These are phyloP conservation scores for Folsomia candida DNA, from an alignment of 2,888 invertebrate genomes.

Conservation along the genomic window DNA sequence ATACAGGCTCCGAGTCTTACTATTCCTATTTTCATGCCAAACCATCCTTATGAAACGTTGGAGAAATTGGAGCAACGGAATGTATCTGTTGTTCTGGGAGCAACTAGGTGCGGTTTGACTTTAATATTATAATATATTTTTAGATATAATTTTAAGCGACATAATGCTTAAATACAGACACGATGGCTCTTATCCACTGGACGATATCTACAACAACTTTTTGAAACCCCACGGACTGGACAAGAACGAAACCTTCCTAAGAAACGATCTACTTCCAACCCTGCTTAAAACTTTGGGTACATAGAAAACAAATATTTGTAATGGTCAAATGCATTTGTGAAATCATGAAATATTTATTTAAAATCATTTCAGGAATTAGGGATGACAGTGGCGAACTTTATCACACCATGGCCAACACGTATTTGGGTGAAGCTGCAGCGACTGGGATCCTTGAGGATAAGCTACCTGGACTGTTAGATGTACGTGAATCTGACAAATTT, in stretches of 20 bases:
- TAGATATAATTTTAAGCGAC: no score
- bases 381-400: constrained; percentile 34
- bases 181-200: constrained; percentile 27
- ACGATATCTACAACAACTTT: constrained; percentile 22
- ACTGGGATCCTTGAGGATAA: constrained; percentile 29
- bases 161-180: no score
- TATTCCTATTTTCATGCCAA: constrained; percentile 11
- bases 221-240: constrained; percentile 16
- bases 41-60: constrained; percentile 18
- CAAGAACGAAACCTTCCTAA: constrained; percentile 22
- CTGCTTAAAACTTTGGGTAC: constrained; percentile 29
- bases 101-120: no score
- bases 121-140: no score
- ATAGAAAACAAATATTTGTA: no score
- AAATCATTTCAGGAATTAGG: constrained; percentile 17
- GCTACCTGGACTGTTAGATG: constrained; percentile 44
- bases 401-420: constrained; percentile 35
- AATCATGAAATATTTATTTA: background rate
- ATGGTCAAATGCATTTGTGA: background rate
- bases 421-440: constrained; percentile 30
- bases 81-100: constrained; percentile 7
- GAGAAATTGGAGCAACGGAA: constrained; percentile 12
- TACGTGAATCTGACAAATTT: constrained; percentile 16
- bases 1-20: constrained; percentile 17
- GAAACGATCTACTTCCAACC: constrained; percentile 31